Percentiles rank a stretch among this genome's conserved stretches.
phyloP scores from a whole-genome alignment of 2,113 vertebrate genomes.

The Ellobius talpinus region DNA sequence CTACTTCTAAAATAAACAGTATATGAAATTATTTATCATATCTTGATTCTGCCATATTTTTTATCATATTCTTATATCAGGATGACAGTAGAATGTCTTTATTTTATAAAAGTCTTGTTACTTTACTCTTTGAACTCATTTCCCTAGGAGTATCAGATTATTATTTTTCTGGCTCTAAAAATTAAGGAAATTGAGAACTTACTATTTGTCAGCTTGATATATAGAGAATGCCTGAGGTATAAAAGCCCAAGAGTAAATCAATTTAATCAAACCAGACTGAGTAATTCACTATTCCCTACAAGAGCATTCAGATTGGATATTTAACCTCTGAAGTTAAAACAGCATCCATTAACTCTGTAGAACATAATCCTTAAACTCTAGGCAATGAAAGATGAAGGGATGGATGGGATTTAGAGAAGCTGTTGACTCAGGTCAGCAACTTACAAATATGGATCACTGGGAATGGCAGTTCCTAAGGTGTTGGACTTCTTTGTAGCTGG shows the following conservation, averaged over 20 bases:
- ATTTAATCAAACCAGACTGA: neutral
- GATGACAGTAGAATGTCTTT: neutral
- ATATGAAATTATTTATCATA: neutral
- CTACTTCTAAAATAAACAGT: neutral
- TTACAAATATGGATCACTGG: neutral
- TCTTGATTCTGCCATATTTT: neutral
- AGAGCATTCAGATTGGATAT: neutral
- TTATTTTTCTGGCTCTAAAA: neutral
- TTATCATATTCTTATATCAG: neutral
- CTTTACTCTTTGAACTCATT: neutral
- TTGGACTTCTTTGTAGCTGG: neutral
- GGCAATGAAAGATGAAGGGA: neutral
- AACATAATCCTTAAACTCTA: neutral
- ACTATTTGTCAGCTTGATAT: neutral
- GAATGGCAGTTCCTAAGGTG: neutral
- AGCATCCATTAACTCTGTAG: neutral
- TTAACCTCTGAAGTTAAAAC: neutral
- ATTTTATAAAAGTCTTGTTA: constrained; percentile 17
- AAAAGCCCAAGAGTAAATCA: neutral
- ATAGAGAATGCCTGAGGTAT: neutral
- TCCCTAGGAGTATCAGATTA: neutral
- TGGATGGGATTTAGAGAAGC: neutral
- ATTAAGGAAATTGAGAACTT: neutral
- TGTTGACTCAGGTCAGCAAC: neutral
- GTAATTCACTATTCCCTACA: neutral